Base-by-base conservation (phyloP, 2,797 vertebrate genomes). In the Chelon auratus region DNA sequence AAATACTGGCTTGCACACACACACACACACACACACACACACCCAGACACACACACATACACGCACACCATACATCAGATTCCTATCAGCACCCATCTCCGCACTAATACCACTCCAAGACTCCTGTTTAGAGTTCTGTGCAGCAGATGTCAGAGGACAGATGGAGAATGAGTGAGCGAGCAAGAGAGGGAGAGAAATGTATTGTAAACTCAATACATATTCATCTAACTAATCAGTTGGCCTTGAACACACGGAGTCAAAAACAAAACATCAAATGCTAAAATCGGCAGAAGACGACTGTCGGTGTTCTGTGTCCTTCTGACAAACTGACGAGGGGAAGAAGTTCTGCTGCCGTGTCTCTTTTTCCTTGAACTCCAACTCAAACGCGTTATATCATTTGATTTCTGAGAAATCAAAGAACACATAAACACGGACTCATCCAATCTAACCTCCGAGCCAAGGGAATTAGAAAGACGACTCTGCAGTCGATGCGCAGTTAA, bases 131-230 rank as follows among this genome's bases (percentile, higher is more conserved):
- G 72, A 81, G 77, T 48, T 66, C 87, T 91, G 87, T 37, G 72
- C 62, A 81, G 81, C 85, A 89, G 84, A 90, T 89, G 87, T 86
- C 68, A 78, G 74, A 90, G 89, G 87, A 85, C 68, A 78, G 74
- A 52, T 1, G 15, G 60, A 37, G 42, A 20, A 11, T 9, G 57
- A 57, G 36, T 0, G 37, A 55, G 20, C 11, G 30, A 17, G 26
- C 3, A 39, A 17, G 45, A 61, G 33, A 63, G 18, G 12, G 50
- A 26, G 20, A 20, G 48, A 22, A 13, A 40, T 12, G 39, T 10
- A 40, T n/a, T 47, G 14, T 47, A 47, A 17, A 47, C 15, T 47
- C 17, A 47, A 47, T 33, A 33, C 30, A 33, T 33, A 33, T 33
- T 33, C 30, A 33, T 33, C 30, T 6, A 8, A 33, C 30, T 33